Base-by-base conservation (phyloP, 2,113 vertebrate species). In the Varanus salvator region DNA sequence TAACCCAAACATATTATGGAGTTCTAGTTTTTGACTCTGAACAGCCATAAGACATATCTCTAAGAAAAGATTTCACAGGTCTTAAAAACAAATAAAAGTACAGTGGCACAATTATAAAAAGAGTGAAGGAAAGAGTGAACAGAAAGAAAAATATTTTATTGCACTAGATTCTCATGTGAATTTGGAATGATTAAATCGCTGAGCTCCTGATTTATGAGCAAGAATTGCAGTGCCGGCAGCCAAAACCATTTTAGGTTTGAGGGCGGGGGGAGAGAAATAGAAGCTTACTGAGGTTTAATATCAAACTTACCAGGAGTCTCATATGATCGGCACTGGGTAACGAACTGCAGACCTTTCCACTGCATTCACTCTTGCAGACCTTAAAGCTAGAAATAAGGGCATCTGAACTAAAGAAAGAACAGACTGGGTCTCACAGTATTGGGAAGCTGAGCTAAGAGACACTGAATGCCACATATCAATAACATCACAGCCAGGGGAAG, bases 101-200 rank as follows among this genome's bases (percentile, higher is more conserved):
- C 25, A 48, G 75, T 76, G 80, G 81, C 38, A 89, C 89, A 90
- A 80, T 85, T 89, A 74, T n/a, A 91, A 94, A 72, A 91, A 87
- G 21, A 0, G 8, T 84, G 57, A 82, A 89, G 66, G 76, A 84
- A 90, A 85, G 27, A 74, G 76, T 85, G 82, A 83, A 90, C 75
- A 14, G 48, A 90, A 82, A 23, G 44, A 91, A 85, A 57, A 90
- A 90, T 90, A 89, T 92, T 92, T 95, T 94, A 90, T 95, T 93
- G 57, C 27, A 87, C 31, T 0, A 29, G 38, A 87, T 31, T 92
- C 54, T 96, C 91, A 74, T 86, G 83, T 89, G 91, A 95, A 95
- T 95, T 93, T 80, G 64, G 93, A 96, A 95, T 91, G 89, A 94
- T 88, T 94, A 90, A 94, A 92, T 95, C 88, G 93, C 89, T 25